Evolutionary conservation across 2,888 invertebrate genomes (phyloP), one percentile per base, ranked within the genome.

Genomic region (Oeneis ivallda): DNA sequence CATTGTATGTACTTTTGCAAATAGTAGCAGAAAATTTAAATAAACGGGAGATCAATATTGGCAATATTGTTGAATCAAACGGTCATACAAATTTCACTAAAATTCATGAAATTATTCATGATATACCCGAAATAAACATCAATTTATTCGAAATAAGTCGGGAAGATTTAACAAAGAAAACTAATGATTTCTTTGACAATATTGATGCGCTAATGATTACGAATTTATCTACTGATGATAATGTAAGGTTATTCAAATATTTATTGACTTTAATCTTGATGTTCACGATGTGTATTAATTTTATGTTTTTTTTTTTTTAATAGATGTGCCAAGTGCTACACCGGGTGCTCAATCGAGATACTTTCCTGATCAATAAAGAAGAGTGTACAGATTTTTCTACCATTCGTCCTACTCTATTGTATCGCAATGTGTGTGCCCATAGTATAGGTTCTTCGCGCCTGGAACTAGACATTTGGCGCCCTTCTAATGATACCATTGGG

Each of bases 1-100:
- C 74, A 1, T 15, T 79, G 1, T 68, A 73, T 62, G 61, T 74
- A 0, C 75, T 70, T 56, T 39, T 79, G 37, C 82, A 83, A 79
- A 76, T 79, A 10, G 72, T 79, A 10, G 71, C 74, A 37, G 80
- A 81, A 70, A 82, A 80, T 66, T 54, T 78, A 4, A 76, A 73
- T 50, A 79, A 75, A 65, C 67, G 71, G 2, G 39, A 60, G 0
- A 69, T 79, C 8, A 76, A 75, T 39, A 70, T 81, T 2, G 37
- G 75, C 0, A 76, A 80, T 66, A 59, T 79, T 32, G 19, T 63
- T 34, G 71, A 72, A 37, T 61, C 68, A 2, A 57, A 68, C 7
- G 64, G 63, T 10, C 10, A 47, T 37, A 2, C 10, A 5, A 67
- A 73, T 15, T 72, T 73, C 2, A 56, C 65, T 19, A 68, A 72